Evolutionary conservation across 2,113 vertebrate genomes (phyloP).

Genomic region (Osmerus eperlanus): DNA sequence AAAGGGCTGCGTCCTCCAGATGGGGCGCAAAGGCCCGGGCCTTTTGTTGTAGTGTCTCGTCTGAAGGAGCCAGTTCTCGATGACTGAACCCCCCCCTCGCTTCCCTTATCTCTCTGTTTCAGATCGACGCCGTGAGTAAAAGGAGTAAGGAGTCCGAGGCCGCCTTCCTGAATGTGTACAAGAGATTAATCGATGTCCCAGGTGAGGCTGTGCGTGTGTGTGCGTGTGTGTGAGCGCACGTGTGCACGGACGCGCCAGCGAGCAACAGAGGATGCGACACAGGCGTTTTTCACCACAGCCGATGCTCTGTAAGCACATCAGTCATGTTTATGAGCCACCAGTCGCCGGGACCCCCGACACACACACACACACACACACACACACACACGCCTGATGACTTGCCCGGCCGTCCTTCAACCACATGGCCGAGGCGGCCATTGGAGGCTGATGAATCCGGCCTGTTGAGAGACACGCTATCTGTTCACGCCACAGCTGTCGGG

Average conservation of each 20-base stretch:
- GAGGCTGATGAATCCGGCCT: not conserved
- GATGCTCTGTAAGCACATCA: constrained; percentile 36
- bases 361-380: not conserved
- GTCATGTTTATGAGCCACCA: constrained; percentile 47
- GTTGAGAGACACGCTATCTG: not conserved
- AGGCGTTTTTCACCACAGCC: constrained; percentile 32
- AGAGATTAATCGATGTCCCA: constrained; percentile 91
- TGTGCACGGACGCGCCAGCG: not conserved
- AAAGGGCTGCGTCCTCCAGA: no score
- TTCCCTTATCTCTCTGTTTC: constrained; percentile 35
- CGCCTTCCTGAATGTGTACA: constrained; percentile 91
- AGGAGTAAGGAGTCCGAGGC: constrained; percentile 92
- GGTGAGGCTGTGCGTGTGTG: constrained; percentile 68
- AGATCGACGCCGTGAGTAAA: constrained; percentile 87
- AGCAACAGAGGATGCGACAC: not conserved
- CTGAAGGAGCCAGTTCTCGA: no score
- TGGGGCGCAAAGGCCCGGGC: no score
- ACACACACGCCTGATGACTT: constrained; percentile 9
- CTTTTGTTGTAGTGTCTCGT: constrained; percentile 4
- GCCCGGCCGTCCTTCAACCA: constrained; percentile 6
- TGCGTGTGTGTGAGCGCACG: not conserved
- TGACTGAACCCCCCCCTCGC: not conserved
- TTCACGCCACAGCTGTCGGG: not conserved
- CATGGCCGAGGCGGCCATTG: not conserved
- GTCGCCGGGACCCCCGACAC: constrained; percentile 27